A percentile compares a stretch with the other conserved stretches of the same genome.
Conservation (phyloP, 1,140 invertebrate genomes). For the Musca domestica region DNA sequence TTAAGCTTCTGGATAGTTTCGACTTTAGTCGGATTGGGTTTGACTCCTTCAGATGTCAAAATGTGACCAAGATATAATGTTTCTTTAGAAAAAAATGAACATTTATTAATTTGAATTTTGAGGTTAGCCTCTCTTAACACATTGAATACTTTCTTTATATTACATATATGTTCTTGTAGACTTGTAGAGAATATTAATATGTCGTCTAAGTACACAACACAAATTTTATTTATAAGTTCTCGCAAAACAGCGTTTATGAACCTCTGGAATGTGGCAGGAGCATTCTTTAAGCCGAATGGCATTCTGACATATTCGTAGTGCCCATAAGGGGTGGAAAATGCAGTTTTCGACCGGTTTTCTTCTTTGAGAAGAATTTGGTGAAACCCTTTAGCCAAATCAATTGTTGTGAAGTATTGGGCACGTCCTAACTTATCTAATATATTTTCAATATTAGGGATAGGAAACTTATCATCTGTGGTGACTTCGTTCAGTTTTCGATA, state of each 20-base stretch:
- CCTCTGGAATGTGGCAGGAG: background rate
- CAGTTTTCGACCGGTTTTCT: background rate
- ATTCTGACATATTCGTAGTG: background rate
- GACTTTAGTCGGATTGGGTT: background rate
- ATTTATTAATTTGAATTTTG: too few species aligned
- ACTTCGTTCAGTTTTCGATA: background rate
- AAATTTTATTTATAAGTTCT: background rate
- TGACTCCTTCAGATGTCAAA: background rate
- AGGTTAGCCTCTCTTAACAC: too few species aligned
- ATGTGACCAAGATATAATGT: too few species aligned
- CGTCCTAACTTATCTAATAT: too few species aligned
- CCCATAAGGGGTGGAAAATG: background rate
- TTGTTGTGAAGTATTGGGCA: too few species aligned
- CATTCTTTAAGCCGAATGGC: background rate
- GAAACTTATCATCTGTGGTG: background rate
- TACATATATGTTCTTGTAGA: background rate
- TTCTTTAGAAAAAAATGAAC: too few species aligned
- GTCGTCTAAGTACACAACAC: conserved; percentile 36
- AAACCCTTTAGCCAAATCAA: background rate
- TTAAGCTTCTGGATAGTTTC: too few species aligned
- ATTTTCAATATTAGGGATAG: background rate
- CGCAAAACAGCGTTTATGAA: background rate
- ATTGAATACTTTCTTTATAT: background rate
- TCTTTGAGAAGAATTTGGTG: background rate
- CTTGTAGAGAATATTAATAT: background rate